Base-by-base conservation (phyloP, 2,797 vertebrate genomes). In the Acomys russatus region DNA sequence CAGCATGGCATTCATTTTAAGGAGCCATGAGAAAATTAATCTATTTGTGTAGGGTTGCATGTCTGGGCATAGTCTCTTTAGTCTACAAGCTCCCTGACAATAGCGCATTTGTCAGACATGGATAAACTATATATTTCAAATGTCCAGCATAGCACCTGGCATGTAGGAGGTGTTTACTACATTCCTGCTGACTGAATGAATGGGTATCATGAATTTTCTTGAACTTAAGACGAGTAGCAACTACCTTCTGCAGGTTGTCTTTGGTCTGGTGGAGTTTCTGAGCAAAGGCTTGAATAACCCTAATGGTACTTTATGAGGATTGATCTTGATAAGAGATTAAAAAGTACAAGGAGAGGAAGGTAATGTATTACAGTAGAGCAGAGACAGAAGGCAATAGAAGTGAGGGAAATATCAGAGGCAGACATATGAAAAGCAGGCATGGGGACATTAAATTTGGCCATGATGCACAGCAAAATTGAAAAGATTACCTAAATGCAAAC, bases 401-500 rank as follows among this genome's bases (percentile, higher is more conserved):
- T 9, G 33, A 92, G 49, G 25, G 11, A 93, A 87, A 91, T 68
- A 30, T 84, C 79, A 96, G 82, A 96, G 92, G 73, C 7, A 95
- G 30, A 33, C 35, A 84, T 76, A n/a, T 56, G 17, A 82, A 94
- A 90, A 56, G 4, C 51, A 78, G 51, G 11, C 83, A n/a, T 61
- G 54, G 28, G 85, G 76, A 86, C 64, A 61, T 93, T 92, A 95
- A 79, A 88, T 77, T 70, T 6, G 25, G 35, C 71, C 49, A 61
- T 64, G 73, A 92, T 93, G 4, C 61, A 89, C 61, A 88, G 90
- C 2, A 59, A 96, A 97, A 92, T 56, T 79, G 88, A 96, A 95
- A 94, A 97, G 88, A 49, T 88, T 14, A 94, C 94, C 64, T 94
- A 97, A 92, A 96, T 79, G 90, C 88, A 96, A 97, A 94, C 96